phyloP scores from a whole-genome alignment of 2,797 vertebrate species.

The Chloroceryle inda region DNA sequence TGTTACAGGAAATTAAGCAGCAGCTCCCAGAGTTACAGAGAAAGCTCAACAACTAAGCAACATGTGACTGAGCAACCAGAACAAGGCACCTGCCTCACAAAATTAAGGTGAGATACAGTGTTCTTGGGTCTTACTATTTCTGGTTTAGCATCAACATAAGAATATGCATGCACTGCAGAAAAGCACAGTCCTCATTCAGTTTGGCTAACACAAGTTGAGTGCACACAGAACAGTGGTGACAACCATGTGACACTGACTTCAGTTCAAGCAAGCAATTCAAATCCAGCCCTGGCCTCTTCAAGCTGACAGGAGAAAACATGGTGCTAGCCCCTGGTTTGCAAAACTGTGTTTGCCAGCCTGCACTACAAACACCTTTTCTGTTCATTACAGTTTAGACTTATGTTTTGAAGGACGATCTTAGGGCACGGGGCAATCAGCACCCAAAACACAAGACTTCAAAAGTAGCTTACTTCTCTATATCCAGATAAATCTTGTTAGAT shows the following conservation, averaged over 20 bases:
- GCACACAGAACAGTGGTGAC: not conserved
- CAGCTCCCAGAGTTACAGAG: not conserved
- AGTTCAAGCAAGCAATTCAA: not conserved
- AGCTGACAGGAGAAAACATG: not conserved
- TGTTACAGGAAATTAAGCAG: conserved; percentile 6
- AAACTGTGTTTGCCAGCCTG: not conserved
- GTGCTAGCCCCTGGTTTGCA: not conserved
- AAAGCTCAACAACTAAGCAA: not conserved
- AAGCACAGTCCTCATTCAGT: not conserved
- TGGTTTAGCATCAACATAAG: not conserved
- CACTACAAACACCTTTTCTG: not conserved
- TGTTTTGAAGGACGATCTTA: not conserved
- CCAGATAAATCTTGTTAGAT: not conserved
- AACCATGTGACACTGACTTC: not conserved
- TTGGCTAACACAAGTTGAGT: not conserved
- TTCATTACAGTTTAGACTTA: not conserved
- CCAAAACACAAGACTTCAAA: not conserved
- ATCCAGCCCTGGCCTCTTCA: not conserved
- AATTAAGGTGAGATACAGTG: not conserved
- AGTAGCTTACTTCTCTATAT: not conserved
- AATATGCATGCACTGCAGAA: not conserved
- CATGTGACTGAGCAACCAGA: not conserved
- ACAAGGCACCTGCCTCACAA: not conserved
- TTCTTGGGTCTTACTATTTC: not conserved
- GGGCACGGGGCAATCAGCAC: not conserved